Base-by-base conservation (phyloP, 2,113 vertebrate species). In the Archilochus colubris region DNA sequence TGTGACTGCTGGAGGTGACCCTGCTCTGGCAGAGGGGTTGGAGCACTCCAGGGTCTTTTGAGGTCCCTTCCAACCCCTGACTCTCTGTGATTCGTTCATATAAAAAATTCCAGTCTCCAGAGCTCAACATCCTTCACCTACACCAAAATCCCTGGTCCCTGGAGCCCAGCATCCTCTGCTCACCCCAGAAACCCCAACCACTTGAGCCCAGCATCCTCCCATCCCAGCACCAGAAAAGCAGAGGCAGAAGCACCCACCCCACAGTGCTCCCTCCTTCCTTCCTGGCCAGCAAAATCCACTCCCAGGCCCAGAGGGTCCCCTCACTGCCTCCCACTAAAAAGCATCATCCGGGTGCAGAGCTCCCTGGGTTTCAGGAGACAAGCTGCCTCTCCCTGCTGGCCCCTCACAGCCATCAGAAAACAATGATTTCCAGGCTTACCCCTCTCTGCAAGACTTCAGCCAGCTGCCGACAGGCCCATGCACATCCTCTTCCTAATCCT, bases 401-500 rank as follows among this genome's bases (percentile, higher is more conserved):
- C 91, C 88, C 86, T 86, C 10, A 0, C 36, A 95, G 79, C 68
- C 89, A 85, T 86, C 87, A 82, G 46, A 79, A 76, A 91, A 58
- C 82, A 88, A 94, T 79, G 88, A 95, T 91, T 95, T 95, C 95
- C 95, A 97, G 94, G 93, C 90, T 63, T 57, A 93, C 68, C 93
- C 44, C 76, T 93, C 73, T n/a, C 88, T 7, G 6, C 68, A 86
- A 94, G 90, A 90, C 89, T 88, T 83, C 79, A 94, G 86, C 76
- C 95, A 96, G 91, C 95, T 95, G 95, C 91, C 93, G 86, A 91
- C 93, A 95, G 93, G 80, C 91, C 88, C 9, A 2, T 88, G 90
- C 79, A 93, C 70, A 95, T 95, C 94, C 95, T 95, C 90, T 95
- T 86, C 88, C 93, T 95, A 94, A 94, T 95, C 93, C 95, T 95